A percentile compares a stretch with the other conserved stretches of the same genome.
These are phyloP conservation scores for Pycnonotus jocosus DNA, from an alignment of 2,113 vertebrate genomes.

Conservation along the genomic window DNA sequence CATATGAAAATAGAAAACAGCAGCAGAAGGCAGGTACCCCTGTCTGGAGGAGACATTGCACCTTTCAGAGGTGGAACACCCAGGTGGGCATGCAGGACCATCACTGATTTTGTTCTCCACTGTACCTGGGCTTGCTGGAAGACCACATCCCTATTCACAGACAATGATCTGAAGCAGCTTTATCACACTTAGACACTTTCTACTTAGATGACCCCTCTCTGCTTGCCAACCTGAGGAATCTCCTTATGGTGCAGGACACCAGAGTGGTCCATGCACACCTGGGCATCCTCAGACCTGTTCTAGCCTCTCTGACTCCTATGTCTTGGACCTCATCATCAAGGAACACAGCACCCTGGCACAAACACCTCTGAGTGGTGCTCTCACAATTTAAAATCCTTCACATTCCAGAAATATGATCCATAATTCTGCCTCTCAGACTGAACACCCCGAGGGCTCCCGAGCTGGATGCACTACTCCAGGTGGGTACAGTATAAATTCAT, in stretches of 20 bases:
- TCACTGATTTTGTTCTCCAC: not conserved
- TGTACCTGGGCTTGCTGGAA: not conserved
- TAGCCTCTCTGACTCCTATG: not conserved
- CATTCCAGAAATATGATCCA: not conserved
- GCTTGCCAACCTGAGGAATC: not conserved
- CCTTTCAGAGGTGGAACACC: not conserved
- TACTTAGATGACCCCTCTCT: not conserved
- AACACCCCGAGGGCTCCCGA: not conserved
- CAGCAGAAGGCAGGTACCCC: not conserved
- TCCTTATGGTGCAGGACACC: accelerated
- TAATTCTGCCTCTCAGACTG: not conserved
- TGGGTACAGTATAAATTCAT: not conserved
- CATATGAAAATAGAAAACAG: not conserved
- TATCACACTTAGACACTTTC: not conserved
- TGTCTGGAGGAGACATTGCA: not conserved
- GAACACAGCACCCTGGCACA: not conserved
- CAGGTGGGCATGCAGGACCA: not conserved
- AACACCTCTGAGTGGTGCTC: not conserved
- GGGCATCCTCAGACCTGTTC: not conserved
- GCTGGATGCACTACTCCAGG: not conserved
- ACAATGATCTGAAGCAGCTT: accelerated
- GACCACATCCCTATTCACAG: not conserved
- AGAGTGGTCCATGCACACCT: accelerated
- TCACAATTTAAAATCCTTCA: not conserved
- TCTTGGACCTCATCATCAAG: not conserved